A percentile compares a stretch with the other conserved stretches of the same genome.
Conservation (phyloP, 2,113 vertebrate genomes). For the Esox niger region DNA sequence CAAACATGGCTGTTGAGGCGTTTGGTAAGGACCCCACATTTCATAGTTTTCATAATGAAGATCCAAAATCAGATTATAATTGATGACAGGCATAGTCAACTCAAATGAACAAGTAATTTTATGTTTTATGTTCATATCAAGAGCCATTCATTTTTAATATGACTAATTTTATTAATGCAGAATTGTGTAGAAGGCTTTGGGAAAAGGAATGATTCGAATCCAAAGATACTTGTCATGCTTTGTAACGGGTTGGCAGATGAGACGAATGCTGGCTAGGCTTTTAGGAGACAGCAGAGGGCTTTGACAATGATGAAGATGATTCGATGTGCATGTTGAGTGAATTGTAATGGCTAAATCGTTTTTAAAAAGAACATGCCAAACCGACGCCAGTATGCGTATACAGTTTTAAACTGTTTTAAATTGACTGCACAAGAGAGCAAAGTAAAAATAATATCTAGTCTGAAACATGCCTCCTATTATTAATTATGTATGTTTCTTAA, state of each 20-base stretch:
- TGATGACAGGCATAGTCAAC: not conserved
- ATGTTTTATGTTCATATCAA: not conserved
- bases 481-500: not conserved
- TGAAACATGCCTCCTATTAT: not conserved
- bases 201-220: constrained; percentile 47
- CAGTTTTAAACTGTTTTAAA: too few relatives aligned
- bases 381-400: too few relatives aligned
- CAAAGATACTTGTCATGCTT: constrained; percentile 65
- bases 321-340: too few relatives aligned
- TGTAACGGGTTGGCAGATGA: constrained; percentile 67
- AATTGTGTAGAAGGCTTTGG: not conserved
- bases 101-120: not conserved
- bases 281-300: constrained; percentile 35
- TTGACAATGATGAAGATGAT: not conserved
- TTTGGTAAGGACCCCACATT: not conserved
- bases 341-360: too few relatives aligned
- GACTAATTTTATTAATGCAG: not conserved
- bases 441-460: too few relatives aligned
- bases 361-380: too few relatives aligned
- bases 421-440: too few relatives aligned
- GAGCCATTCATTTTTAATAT: not conserved
- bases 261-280: constrained; percentile 55
- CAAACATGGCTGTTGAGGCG: not conserved
- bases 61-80: not conserved
- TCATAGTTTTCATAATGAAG: not conserved